Percentiles rank a stretch among this genome's conserved stretches.
These are phyloP conservation scores for Orchesella flavescens DNA, from an alignment of 2,888 invertebrate species.

Conservation along the genomic window DNA sequence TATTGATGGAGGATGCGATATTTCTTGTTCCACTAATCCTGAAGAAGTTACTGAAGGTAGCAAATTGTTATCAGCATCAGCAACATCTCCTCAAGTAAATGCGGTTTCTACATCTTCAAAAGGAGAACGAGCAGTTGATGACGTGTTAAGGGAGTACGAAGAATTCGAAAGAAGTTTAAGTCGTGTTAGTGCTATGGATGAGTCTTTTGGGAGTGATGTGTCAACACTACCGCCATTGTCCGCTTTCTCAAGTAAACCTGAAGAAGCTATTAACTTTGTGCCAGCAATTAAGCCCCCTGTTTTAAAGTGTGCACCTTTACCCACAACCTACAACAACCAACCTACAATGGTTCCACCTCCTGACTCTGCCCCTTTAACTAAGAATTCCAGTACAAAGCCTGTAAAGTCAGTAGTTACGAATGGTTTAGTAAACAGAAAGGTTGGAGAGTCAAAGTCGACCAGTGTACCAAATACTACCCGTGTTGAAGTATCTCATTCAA, in stretches of 20 bases:
- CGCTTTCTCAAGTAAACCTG: constrained; percentile 27
- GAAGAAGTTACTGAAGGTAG: constrained; percentile 43
- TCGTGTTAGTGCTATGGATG: constrained; percentile 42
- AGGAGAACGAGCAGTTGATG: constrained; percentile 48
- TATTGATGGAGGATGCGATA: constrained; percentile 36
- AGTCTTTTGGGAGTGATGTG: constrained; percentile 43
- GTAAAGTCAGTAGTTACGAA: not conserved
- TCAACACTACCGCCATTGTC: constrained; percentile 29
- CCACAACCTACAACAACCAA: not conserved
- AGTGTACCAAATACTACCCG: constrained; percentile 1
- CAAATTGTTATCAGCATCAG: constrained; percentile 30
- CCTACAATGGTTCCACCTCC: not conserved
- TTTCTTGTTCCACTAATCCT: constrained; percentile 21
- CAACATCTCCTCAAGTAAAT: not conserved
- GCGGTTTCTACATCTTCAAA: not conserved
- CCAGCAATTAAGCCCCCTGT: constrained; percentile 46
- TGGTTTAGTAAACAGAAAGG: not conserved
- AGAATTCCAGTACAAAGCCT: not conserved
- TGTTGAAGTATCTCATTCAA: constrained; percentile 9
- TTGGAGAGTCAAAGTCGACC: not conserved
- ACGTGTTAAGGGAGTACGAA: constrained; percentile 62
- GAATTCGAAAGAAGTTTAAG: constrained; percentile 59
- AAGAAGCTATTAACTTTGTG: not conserved
- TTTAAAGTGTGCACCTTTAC: constrained; percentile 19
- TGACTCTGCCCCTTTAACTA: not conserved